Evolutionary conservation across 2,113 vertebrate genomes (phyloP).

Genomic region (Gadus chalcogrammus): DNA sequence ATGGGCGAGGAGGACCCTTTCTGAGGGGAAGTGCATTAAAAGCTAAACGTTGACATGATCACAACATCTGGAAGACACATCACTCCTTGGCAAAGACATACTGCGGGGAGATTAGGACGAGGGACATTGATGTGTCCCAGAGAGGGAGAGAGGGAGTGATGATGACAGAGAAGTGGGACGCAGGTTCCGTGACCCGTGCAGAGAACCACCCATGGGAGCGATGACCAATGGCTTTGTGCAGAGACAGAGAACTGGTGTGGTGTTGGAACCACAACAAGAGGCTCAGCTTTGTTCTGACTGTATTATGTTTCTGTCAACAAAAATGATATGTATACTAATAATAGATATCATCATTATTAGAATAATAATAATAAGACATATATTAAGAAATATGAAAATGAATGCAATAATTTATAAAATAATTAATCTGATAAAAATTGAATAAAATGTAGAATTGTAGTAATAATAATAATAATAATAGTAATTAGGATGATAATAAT

Average conservation of each 20-base stretch:
- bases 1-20: too few relatives aligned
- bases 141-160: conserved; percentile 46
- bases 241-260: neutral
- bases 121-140: conserved; percentile 40
- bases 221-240: conserved; percentile 32
- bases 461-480: too few relatives aligned
- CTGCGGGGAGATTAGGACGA: conserved; percentile 26
- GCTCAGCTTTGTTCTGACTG: neutral
- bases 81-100: conserved; percentile 14
- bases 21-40: neutral
- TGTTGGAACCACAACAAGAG: neutral
- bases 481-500: too few relatives aligned
- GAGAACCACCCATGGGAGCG: conserved; percentile 52
- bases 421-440: neutral
- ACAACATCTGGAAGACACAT: conserved; percentile 64
- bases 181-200: conserved; percentile 59
- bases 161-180: conserved; percentile 43
- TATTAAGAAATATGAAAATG: neutral
- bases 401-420: neutral
- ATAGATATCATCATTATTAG: too few relatives aligned
- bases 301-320: neutral
- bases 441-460: too few relatives aligned
- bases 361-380: too few relatives aligned
- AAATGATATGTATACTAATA: too few relatives aligned
- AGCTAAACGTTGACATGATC: conserved; percentile 7